Base-by-base conservation (phyloP, 2,797 vertebrate genomes). In the Meda fulgida region DNA sequence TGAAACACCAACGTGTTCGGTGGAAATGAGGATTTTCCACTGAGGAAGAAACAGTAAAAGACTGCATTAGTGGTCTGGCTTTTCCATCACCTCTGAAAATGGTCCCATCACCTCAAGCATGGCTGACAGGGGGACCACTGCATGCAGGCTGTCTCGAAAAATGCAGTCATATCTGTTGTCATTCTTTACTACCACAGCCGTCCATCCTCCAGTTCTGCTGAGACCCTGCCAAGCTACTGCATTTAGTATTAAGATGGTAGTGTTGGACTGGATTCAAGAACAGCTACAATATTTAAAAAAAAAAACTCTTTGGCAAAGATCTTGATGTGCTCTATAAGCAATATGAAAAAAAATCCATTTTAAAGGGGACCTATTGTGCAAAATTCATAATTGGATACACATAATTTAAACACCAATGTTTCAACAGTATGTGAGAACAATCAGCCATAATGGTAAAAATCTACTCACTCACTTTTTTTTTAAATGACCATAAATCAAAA, bases 41-140 rank as follows among this genome's bases (percentile, higher is more conserved):
- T n/a, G 60, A 89, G 88, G 92, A 92, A 92, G 89, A 87, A 90
- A 87, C 91, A 91, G 91, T 95, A 93, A 95, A 94, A 94, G n/a
- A 53, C 48, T 26, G 70, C 91, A 92, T 88, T 90, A 85, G 91
- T 85, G 87, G 89, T 91, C 91, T 95, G 94, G 88, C 73, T 92
- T 95, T 95, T 92, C 91, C 92, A 94, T 95, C 92, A 93, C 67
- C 58, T 85, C 89, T 19, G 46, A 34, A 80, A 88, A 91, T 87
- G 40, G 87, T 84, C 80, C 2, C 48, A 83, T 67, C 73, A 51
- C n/a, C 5, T 83, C 81, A 40, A 53, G 78, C 75, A 76, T 83
- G 73, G 76, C 69, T 81, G 76, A 79, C 75, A 71, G 80, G 83
- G 85, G 69, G 81, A 88, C 53, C 21, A 31, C 81, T 75, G 76